Evolutionary conservation across 2,888 invertebrate species (phyloP), one percentile per base, ranked within the genome.

Genomic region (Drosophila infuscata): DNA sequence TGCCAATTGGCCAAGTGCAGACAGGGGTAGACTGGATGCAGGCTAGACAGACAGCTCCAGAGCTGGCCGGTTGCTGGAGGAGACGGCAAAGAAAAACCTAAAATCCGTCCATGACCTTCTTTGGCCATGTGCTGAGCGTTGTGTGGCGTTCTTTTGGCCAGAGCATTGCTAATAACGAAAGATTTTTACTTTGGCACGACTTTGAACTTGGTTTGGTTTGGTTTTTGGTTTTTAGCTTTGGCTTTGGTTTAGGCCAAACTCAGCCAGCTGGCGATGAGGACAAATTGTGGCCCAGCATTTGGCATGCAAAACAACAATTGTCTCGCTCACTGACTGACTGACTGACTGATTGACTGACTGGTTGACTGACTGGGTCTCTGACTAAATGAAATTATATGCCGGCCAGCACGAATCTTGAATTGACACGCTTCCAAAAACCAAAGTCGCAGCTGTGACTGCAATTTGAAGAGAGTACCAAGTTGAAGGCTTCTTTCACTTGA

Each of bases 91-190:
- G 53, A 65, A 83, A 83, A 78, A 79, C 90, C 79, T 76, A 70
- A 88, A 89, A 89, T 82, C 82, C 76, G 91, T 88, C 89, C 91
- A 88, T 88, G 88, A 88, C 91, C 88, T 88, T 88, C 88, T 88
- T 88, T 87, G 80, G 81, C 57, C 56, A 56, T 56, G 4, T 56
- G 36, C 29, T 56, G 35, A 52, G 41, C 20, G 25, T 25, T 17
- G 66, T 52, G 46, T 46, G 38, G 54, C 41, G 65, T 76, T 76
- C 64, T 64, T 64, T 67, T 41, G 52, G 67, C 58, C 52, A 69
- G 60, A 35, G 57, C 66, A 59, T 70, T 70, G 82, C 78, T 80
- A 80, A 78, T 81, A 80, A 71, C 66, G 76, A 74, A 74, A 83
- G 81, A 82, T 77, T 82, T 46, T 82, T 64, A 71, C 75, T 79